These are phyloP conservation scores for Drosophila repletoides DNA, from an alignment of 1,140 invertebrate species.

Conservation along the genomic window DNA sequence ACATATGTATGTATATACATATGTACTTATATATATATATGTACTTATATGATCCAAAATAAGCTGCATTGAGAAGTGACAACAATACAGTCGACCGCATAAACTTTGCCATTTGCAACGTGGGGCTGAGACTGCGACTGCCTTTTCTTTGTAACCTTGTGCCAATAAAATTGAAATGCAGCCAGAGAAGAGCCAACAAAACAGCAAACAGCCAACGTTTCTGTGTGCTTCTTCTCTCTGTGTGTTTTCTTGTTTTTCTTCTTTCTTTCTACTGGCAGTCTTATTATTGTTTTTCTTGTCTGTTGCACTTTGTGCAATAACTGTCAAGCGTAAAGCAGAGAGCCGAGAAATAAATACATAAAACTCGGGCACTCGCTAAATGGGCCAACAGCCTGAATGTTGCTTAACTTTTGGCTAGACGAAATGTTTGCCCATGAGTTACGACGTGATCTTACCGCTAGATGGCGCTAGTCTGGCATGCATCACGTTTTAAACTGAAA, in stretches of 20 bases:
- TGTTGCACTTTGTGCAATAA: slow-evolving; percentile 23
- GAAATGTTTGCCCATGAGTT: slow-evolving; percentile 50
- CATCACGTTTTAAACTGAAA: slow-evolving; percentile 39
- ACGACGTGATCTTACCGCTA: slow-evolving; percentile 16
- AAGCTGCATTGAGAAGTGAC: slow-evolving; percentile 1
- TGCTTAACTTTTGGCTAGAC: slow-evolving; percentile 57
- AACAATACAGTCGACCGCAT: slow-evolving; percentile 28
- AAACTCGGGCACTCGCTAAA: slow-evolving; percentile 15
- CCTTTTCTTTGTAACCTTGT: slow-evolving; percentile 54
- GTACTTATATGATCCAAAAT: neutral
- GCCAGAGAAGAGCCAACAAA: slow-evolving; percentile 29
- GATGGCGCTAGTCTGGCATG: slow-evolving; percentile 41
- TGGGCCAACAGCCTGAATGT: slow-evolving; percentile 26
- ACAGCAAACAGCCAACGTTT: slow-evolving; percentile 17
- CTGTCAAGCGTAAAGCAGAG: slow-evolving; percentile 12
- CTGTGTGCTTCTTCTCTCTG: neutral
- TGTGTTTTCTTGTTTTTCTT: slow-evolving; percentile 2
- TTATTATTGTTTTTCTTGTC: slow-evolving; percentile 18
- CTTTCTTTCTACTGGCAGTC: slow-evolving; percentile 32
- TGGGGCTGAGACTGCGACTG: slow-evolving; percentile 12
- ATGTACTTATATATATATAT: no score
- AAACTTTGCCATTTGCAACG: slow-evolving; percentile 45
- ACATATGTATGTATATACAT: no score
- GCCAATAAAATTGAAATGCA: slow-evolving; percentile 61
- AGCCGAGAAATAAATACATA: neutral